Percentiles rank a stretch among this genome's conserved stretches.
These are phyloP conservation scores for Antechinus flavipes DNA, from an alignment of 2,113 vertebrate species.

Conservation along the genomic window DNA sequence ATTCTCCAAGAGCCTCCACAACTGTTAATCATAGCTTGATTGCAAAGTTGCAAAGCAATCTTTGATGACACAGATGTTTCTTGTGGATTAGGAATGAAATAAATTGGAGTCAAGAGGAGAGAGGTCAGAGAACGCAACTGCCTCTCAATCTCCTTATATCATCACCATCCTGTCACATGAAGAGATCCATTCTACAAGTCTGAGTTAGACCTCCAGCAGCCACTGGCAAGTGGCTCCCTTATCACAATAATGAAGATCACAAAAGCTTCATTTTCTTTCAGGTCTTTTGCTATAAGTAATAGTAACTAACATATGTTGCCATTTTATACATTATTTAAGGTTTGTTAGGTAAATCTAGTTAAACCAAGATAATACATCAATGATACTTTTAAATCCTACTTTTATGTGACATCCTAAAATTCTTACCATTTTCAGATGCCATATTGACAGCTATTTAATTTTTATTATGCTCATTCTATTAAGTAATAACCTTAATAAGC, in stretches of 20 bases:
- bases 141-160: no score
- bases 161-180: no score
- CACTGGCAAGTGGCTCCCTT: no score
- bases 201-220: no score
- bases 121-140: no score
- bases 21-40: no score
- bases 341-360: neutral
- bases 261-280: neutral
- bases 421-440: constrained; percentile 10
- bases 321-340: neutral
- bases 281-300: neutral
- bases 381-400: neutral
- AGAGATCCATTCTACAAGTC: no score
- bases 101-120: no score
- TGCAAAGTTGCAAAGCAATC: no score
- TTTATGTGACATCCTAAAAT: constrained; percentile 1
- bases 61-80: no score
- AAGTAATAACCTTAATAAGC: neutral
- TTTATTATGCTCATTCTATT: neutral
- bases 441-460: neutral
- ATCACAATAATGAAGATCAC: neutral
- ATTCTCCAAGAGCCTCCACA: no score
- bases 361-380: neutral
- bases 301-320: neutral
- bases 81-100: no score